Evolutionary conservation across 2,113 vertebrate genomes (phyloP).

Genomic region (Sinosuthora webbiana): DNA sequence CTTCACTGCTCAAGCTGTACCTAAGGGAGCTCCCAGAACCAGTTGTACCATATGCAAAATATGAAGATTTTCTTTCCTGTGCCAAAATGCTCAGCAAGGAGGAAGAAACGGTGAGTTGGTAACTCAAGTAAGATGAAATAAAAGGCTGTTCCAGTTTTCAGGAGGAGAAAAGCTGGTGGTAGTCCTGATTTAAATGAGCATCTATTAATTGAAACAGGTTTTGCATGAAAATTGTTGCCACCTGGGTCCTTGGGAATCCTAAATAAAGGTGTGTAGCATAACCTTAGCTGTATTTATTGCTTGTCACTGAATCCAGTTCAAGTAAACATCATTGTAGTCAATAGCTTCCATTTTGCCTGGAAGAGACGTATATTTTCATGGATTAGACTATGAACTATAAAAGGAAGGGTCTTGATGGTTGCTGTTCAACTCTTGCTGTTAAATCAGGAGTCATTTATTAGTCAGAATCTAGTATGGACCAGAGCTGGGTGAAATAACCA

Average conservation of each 20-base stretch:
- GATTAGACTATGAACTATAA: not conserved
- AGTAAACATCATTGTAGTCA: not conserved
- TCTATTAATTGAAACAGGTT: not conserved
- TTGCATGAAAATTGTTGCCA: not conserved
- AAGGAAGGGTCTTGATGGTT: not conserved
- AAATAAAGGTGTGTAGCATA: not conserved
- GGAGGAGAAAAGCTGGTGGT: not conserved
- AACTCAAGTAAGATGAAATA: not conserved
- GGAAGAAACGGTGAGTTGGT: constrained; percentile 85
- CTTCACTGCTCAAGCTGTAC: constrained; percentile 94
- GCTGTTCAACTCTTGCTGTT: not conserved
- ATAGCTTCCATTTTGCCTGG: not conserved
- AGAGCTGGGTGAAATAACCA: not conserved
- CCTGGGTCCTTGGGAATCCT: not conserved
- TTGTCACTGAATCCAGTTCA: not conserved
- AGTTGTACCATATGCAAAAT: constrained; percentile 91
- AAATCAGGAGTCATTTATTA: not conserved
- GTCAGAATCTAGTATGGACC: not conserved
- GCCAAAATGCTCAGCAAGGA: constrained; percentile 90
- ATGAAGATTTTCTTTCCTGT: constrained; percentile 89
- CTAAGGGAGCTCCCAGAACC: constrained; percentile 95
- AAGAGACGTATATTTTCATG: not conserved
- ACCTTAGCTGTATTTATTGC: not conserved
- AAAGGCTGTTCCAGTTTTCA: not conserved
- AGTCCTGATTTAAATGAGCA: not conserved